phyloP scores from a whole-genome alignment of 53 echinoderm and acorn worm species.

The Holothuria leucospilota region DNA sequence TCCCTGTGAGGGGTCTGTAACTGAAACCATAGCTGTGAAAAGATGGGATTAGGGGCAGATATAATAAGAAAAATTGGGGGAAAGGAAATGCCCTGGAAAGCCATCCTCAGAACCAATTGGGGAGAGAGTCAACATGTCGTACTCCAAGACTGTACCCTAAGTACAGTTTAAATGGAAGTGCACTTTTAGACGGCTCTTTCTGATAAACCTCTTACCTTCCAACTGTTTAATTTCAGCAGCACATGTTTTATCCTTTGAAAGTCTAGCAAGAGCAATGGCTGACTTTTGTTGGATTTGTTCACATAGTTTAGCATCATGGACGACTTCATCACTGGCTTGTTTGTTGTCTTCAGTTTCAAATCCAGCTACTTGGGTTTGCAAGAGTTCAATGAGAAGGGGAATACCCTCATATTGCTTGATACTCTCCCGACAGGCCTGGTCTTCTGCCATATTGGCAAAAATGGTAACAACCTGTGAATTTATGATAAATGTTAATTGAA shows the following conservation, averaged over 20 bases:
- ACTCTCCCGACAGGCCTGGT: constrained; percentile 72
- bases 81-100: no score
- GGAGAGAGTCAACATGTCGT: no score
- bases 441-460: constrained; percentile 79
- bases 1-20: no score
- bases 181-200: no score
- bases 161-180: no score
- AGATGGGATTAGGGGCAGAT: no score
- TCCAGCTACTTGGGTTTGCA: constrained; percentile 45
- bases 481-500: no score
- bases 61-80: no score
- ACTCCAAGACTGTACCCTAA: no score
- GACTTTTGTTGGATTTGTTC: constrained; percentile 90
- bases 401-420: constrained; percentile 66
- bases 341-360: constrained; percentile 10
- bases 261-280: constrained; percentile 83
- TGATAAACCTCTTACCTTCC: constrained; percentile 61
- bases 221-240: constrained; percentile 68
- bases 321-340: constrained; percentile 1
- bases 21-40: no score
- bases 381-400: constrained; percentile 62
- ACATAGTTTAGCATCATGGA: constrained; percentile 53
- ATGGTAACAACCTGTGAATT: constrained; percentile 73
- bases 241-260: constrained; percentile 70
- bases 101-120: no score